phyloP scores from a whole-genome alignment of 1,140 invertebrate genomes.

The Bombus cullumanus region DNA sequence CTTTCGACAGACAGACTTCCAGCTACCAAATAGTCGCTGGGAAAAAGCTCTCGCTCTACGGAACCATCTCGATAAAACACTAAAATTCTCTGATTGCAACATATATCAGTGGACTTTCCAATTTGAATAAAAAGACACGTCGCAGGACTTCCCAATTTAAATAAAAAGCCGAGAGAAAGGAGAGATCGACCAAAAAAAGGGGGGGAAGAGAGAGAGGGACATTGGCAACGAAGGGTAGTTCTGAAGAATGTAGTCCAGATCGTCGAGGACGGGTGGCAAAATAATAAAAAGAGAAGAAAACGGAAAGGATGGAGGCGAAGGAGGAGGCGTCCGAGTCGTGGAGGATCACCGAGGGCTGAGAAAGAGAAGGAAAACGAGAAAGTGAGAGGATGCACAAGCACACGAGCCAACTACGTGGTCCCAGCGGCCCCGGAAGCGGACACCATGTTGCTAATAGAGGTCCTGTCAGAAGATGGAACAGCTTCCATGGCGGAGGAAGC shows the following conservation, averaged over 20 bases:
- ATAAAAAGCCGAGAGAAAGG: not conserved
- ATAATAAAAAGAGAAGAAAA: not conserved
- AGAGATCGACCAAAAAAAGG: not conserved
- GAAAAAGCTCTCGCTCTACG: too few relatives aligned
- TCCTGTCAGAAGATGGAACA: slow-evolving; percentile 84
- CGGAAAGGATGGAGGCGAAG: slow-evolving; percentile 40
- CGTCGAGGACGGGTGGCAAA: not conserved
- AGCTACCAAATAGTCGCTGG: not conserved
- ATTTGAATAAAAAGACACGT: not conserved
- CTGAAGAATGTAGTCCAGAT: slow-evolving; percentile 17
- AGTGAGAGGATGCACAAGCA: slow-evolving; percentile 77
- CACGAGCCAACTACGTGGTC: slow-evolving; percentile 75
- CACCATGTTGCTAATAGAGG: slow-evolving; percentile 68
- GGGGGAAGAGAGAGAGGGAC: too few relatives aligned
- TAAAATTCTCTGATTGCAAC: not conserved
- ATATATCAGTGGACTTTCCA: not conserved
- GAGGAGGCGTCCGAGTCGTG: slow-evolving; percentile 46
- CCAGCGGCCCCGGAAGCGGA: slow-evolving; percentile 60
- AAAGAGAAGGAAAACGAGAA: not conserved
- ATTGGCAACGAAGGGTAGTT: not conserved
- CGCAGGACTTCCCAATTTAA: not conserved
- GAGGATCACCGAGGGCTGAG: slow-evolving; percentile 48
- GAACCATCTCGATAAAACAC: not conserved
- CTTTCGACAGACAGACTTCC: slow-evolving; percentile 14
- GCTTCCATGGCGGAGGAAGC: slow-evolving; percentile 80